phyloP scores from a whole-genome alignment of 2,888 invertebrate genomes.

The Byasa hedistus region DNA sequence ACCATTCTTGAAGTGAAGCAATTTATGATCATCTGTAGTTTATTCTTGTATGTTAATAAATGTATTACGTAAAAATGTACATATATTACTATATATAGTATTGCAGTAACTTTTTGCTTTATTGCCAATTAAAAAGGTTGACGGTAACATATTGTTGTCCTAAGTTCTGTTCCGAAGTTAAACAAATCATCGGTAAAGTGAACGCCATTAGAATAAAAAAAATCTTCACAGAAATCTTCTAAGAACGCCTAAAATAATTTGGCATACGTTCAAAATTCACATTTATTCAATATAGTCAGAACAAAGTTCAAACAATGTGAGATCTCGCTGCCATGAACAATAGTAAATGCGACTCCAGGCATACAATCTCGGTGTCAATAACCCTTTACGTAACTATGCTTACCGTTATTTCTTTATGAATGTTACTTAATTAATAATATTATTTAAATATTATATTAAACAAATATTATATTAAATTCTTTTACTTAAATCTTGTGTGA shows the following conservation, averaged over 20 bases:
- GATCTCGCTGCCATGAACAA: background rate
- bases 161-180: background rate
- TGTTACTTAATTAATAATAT: too few relatives aligned
- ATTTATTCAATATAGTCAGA: background rate
- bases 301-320: background rate
- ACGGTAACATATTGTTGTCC: too few relatives aligned
- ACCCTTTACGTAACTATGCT: constrained; percentile 1
- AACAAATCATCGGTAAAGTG: background rate
- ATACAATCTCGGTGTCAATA: constrained; percentile 20
- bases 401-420: background rate
- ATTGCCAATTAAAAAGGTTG: background rate
- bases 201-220: background rate
- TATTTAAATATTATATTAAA: too few relatives aligned
- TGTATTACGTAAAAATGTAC: too few relatives aligned
- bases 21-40: too few relatives aligned
- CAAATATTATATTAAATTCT: too few relatives aligned
- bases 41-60: too few relatives aligned
- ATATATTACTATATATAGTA: background rate
- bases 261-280: background rate
- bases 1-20: too few relatives aligned
- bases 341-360: constrained; percentile 6
- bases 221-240: too few relatives aligned
- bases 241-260: background rate
- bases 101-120: background rate
- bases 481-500: too few relatives aligned